Conservation (phyloP, 2,113 vertebrate species). For the Callipepla californica region DNA sequence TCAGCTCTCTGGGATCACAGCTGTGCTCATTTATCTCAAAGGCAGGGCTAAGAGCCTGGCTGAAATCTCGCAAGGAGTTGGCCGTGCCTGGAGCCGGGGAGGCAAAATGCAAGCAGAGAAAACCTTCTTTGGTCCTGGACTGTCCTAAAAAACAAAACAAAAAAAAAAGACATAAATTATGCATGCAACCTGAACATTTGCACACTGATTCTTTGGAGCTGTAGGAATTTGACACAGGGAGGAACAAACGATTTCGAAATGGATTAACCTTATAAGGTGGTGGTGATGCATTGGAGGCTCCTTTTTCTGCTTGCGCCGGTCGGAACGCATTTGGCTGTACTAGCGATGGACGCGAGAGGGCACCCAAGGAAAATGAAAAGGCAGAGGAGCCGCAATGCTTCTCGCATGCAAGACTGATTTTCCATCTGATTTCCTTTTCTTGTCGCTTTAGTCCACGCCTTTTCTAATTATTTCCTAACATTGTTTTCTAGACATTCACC, state of each 20-base stretch:
- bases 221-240: background rate
- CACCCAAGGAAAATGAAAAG: slow-evolving; percentile 56
- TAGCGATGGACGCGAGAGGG: slow-evolving; percentile 36
- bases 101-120: background rate
- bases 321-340: background rate
- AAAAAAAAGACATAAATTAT: background rate
- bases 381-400: background rate
- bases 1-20: background rate
- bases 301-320: background rate
- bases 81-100: background rate
- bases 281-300: background rate
- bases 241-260: background rate
- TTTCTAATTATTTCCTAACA: background rate
- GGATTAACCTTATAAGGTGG: slow-evolving; percentile 19
- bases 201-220: background rate
- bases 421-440: background rate
- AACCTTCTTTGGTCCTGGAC: background rate
- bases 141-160: background rate
- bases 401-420: background rate
- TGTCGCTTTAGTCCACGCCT: background rate
- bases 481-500: background rate
- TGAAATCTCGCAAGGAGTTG: background rate
- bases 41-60: background rate
- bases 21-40: background rate
- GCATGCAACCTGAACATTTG: background rate